phyloP scores from a whole-genome alignment of 2,888 invertebrate species.

The Abrostola triplasia region DNA sequence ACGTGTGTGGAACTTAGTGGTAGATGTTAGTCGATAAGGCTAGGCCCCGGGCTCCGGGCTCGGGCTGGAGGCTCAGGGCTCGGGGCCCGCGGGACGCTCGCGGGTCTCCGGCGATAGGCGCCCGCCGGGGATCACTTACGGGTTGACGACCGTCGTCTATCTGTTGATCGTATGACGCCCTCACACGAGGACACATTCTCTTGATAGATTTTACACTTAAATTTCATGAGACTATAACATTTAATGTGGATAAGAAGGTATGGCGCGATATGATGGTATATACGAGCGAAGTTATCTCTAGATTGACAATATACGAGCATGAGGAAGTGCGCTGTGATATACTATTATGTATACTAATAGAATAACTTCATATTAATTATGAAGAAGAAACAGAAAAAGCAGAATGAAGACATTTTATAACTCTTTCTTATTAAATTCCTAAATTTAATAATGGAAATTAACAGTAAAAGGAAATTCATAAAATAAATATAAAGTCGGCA shows the following conservation, averaged over 20 bases:
- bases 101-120: conserved; percentile 53
- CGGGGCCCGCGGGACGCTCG: conserved; percentile 49
- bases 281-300: conserved; percentile 2
- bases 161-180: conserved; percentile 54
- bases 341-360: neutral
- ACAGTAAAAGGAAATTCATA: conserved; percentile 19
- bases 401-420: neutral
- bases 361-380: neutral
- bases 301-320: neutral
- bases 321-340: neutral
- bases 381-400: neutral
- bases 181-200: conserved; percentile 23
- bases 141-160: conserved; percentile 65
- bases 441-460: conserved; percentile 8
- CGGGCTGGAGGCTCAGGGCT: conserved; percentile 18
- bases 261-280: conserved; percentile 4
- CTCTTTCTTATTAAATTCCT: neutral
- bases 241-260: conserved; percentile 25
- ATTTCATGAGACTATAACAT: conserved; percentile 42
- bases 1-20: conserved; percentile 42
- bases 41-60: no score
- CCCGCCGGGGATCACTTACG: conserved; percentile 57
- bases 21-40: no score
- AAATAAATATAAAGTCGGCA: conserved; percentile 19
- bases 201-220: conserved; percentile 46